A percentile compares a stretch with the other conserved stretches of the same genome.
Evolutionary conservation across 1,140 invertebrate genomes (phyloP).

Genomic region (Grapholita molesta): DNA sequence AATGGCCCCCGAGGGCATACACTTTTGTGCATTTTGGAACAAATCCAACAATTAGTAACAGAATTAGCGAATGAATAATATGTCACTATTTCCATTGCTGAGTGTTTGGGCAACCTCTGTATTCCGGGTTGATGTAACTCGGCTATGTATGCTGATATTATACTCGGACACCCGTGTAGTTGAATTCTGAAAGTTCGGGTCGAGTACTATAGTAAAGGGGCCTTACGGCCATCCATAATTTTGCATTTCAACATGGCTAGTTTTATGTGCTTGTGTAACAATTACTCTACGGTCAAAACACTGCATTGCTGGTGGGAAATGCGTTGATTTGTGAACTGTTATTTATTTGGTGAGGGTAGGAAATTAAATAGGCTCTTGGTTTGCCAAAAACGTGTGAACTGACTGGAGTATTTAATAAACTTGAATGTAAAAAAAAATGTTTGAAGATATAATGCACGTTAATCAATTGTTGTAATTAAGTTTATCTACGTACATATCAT

Average conservation of each 20-base stretch:
- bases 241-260: constrained; percentile 16
- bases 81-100: not conserved
- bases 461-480: no score
- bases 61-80: not conserved
- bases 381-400: constrained; percentile 6
- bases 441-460: no score
- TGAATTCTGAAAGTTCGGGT: not conserved
- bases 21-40: constrained; percentile 15
- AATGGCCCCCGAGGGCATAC: constrained; percentile 8
- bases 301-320: constrained; percentile 15
- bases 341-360: not conserved
- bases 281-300: constrained; percentile 17
- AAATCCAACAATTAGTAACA: constrained; percentile 10
- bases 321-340: constrained; percentile 15
- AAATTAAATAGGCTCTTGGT: constrained; percentile 11
- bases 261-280: constrained; percentile 16
- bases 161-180: not conserved
- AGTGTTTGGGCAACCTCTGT: not conserved
- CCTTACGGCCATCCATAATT: constrained; percentile 14
- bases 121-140: not conserved
- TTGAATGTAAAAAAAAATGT: no score
- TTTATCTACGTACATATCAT: no score
- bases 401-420: not conserved
- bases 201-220: not conserved
- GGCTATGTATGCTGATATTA: not conserved